Conservation (phyloP, 2,888 invertebrate genomes). For the Cloeon dipterum region DNA sequence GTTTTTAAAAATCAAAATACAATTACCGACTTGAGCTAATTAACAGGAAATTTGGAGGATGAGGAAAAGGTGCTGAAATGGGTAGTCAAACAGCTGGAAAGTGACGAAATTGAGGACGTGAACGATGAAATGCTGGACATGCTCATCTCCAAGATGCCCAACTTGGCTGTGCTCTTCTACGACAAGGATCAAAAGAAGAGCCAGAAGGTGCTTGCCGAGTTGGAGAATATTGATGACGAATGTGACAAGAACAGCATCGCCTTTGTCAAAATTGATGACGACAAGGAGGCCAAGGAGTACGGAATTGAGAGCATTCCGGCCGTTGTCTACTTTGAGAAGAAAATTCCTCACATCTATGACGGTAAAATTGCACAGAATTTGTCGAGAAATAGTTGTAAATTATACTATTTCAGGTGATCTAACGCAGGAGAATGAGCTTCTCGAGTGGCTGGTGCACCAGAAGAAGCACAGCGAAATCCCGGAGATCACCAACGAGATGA, state of each 20-base stretch:
- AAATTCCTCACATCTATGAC: slow-evolving; percentile 34
- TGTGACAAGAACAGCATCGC: slow-evolving; percentile 80
- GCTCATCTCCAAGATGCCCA: slow-evolving; percentile 66
- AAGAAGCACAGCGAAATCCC: slow-evolving; percentile 79
- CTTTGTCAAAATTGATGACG: slow-evolving; percentile 77
- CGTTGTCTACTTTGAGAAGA: slow-evolving; percentile 46
- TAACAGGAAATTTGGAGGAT: slow-evolving; percentile 47
- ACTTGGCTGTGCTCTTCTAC: slow-evolving; percentile 79
- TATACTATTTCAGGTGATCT: slow-evolving; percentile 39
- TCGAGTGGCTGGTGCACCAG: slow-evolving; percentile 79
- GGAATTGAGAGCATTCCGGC: slow-evolving; percentile 66
- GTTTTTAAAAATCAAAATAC: no score
- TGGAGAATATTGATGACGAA: slow-evolving; percentile 85
- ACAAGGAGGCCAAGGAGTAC: slow-evolving; percentile 71
- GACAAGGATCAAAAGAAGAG: slow-evolving; percentile 81
- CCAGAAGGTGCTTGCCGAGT: slow-evolving; percentile 55
- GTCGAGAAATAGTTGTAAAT: background rate
- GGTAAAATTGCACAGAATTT: slow-evolving; percentile 13
- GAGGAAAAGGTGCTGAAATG: slow-evolving; percentile 72
- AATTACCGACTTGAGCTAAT: no score
- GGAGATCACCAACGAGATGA: slow-evolving; percentile 81
- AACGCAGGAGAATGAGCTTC: slow-evolving; percentile 69
- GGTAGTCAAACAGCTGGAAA: slow-evolving; percentile 63
- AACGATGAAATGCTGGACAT: slow-evolving; percentile 86
- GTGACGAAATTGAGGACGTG: slow-evolving; percentile 82